A percentile compares a stretch with the other conserved stretches of the same genome.
These are phyloP conservation scores for Pseudococcus longispinus DNA, from an alignment of 2,888 invertebrate genomes.

Conservation along the genomic window DNA sequence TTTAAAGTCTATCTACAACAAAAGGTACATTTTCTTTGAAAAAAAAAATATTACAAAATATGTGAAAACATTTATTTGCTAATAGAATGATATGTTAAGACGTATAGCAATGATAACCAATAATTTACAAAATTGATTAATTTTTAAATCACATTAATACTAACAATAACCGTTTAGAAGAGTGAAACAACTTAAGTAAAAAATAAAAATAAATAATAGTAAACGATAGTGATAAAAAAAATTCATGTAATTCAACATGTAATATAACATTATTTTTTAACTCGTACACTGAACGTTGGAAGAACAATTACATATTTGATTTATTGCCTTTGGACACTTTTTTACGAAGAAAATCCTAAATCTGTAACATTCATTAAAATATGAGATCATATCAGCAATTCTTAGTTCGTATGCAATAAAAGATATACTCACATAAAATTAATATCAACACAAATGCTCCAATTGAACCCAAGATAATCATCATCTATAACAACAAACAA, in stretches of 20 bases:
- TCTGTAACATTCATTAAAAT: not conserved
- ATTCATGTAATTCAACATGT: slow-evolving; percentile 3
- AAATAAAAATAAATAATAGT: slow-evolving; percentile 25
- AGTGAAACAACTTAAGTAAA: slow-evolving; percentile 43
- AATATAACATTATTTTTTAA: slow-evolving; percentile 27
- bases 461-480: slow-evolving; percentile 89
- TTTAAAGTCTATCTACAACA: not conserved
- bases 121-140: slow-evolving; percentile 32
- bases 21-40: not conserved
- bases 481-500: slow-evolving; percentile 69
- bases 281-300: not conserved
- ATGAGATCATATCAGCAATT: not conserved
- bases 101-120: not conserved
- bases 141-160: slow-evolving; percentile 20
- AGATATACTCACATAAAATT: slow-evolving; percentile 74
- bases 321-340: not conserved
- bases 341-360: not conserved
- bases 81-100: slow-evolving; percentile 35
- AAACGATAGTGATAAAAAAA: not conserved
- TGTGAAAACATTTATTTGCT: slow-evolving; percentile 24
- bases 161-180: slow-evolving; percentile 5
- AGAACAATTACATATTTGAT: slow-evolving; percentile 10
- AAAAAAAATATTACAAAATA: not conserved
- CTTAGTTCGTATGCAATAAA: slow-evolving; percentile 49
- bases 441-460: slow-evolving; percentile 82